Conservation (phyloP, 2,888 invertebrate species). For the Eutolmus rufibarbis region DNA sequence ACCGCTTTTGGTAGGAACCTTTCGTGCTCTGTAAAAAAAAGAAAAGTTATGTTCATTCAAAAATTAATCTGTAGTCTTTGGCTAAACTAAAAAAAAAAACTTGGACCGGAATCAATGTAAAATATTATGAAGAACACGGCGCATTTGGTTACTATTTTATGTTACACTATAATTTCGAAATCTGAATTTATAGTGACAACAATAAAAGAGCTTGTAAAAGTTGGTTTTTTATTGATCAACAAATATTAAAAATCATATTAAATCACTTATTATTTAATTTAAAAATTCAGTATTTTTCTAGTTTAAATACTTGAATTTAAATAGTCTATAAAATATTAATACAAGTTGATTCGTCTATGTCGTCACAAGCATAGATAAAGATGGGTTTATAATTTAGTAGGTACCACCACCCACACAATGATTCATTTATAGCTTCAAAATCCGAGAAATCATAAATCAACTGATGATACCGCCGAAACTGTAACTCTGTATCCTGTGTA, state of each 20-base stretch:
- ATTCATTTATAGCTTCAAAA: not conserved
- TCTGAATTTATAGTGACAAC: not conserved
- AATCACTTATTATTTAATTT: not conserved
- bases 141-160: not conserved
- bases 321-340: not conserved
- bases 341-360: not conserved
- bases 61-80: no score
- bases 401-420: not conserved
- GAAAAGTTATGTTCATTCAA: not conserved
- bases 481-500: not conserved
- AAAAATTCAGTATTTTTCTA: not conserved
- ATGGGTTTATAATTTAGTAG: not conserved
- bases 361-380: not conserved
- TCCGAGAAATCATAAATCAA: not conserved
- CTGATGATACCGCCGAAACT: not conserved
- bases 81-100: no score
- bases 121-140: no score
- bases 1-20: constrained; percentile 68
- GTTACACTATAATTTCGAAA: not conserved
- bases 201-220: not conserved
- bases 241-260: not conserved
- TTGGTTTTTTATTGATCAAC: not conserved
- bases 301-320: no score
- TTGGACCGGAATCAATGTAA: no score
- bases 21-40: constrained; percentile 22